A percentile compares a stretch with the other conserved stretches of the same genome.
phyloP scores from a whole-genome alignment of 2,888 invertebrate genomes.

The Brachycybe producta region DNA sequence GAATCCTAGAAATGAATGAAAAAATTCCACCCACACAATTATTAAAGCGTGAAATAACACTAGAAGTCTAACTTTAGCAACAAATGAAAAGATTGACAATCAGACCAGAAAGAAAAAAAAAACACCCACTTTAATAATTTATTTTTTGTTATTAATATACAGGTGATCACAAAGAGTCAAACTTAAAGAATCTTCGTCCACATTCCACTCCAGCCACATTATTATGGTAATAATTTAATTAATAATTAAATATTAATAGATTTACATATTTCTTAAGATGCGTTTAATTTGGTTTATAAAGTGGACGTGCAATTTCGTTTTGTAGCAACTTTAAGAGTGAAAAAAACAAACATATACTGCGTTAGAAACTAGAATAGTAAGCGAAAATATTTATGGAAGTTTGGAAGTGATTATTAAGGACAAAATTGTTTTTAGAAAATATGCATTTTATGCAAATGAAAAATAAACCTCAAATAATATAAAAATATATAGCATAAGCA shows the following conservation, averaged over 20 bases:
- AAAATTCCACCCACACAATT: background rate
- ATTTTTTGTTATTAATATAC: conserved; percentile 2
- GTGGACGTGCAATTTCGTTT: conserved; percentile 1
- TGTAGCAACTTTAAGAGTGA: too few relatives aligned
- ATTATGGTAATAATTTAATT: conserved; percentile 27
- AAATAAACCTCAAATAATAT: too few relatives aligned
- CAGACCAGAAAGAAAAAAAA: background rate
- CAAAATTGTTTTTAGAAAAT: too few relatives aligned
- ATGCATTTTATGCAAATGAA: too few relatives aligned
- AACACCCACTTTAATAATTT: background rate
- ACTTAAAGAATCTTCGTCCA: conserved; percentile 25
- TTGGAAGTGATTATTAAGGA: too few relatives aligned
- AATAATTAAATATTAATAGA: background rate
- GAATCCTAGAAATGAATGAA: background rate
- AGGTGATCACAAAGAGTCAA: conserved; percentile 6
- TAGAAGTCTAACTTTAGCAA: background rate
- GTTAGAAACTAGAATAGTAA: too few relatives aligned
- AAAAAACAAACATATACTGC: too few relatives aligned
- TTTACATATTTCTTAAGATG: background rate
- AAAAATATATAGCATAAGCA: too few relatives aligned
- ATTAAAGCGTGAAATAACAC: background rate
- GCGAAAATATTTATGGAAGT: too few relatives aligned
- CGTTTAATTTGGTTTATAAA: background rate
- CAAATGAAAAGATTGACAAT: background rate
- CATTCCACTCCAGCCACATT: conserved; percentile 34